phyloP scores from a whole-genome alignment of 1,140 invertebrate species.

The Polyergus mexicanus region DNA sequence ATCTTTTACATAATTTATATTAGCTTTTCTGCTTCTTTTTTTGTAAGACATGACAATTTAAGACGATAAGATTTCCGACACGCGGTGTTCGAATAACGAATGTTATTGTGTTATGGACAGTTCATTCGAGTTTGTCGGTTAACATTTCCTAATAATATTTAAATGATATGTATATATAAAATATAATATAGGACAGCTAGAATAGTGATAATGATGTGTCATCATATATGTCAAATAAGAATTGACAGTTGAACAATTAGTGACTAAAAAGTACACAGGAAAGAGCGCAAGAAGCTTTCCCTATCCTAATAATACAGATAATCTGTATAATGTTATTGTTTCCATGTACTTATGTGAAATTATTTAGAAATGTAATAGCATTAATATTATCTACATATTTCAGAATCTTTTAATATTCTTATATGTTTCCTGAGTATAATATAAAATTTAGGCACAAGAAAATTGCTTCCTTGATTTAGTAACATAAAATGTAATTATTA shows the following conservation, averaged over 20 bases:
- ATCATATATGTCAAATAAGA: neutral
- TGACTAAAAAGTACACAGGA: neutral
- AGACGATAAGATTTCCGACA: neutral
- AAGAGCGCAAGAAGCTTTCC: neutral
- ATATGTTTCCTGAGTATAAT: slow-evolving; percentile 25
- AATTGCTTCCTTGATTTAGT: slow-evolving; percentile 30
- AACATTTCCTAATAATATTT: slow-evolving; percentile 8
- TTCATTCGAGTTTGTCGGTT: slow-evolving; percentile 14
- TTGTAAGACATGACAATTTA: slow-evolving; percentile 1
- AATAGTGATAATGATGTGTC: neutral
- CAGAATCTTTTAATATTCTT: slow-evolving; percentile 22
- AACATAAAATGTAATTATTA: slow-evolving; percentile 25
- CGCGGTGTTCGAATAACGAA: neutral
- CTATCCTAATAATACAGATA: slow-evolving; percentile 26
- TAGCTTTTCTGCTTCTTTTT: slow-evolving; percentile 29
- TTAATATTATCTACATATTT: slow-evolving; percentile 4
- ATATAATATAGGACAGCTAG: neutral
- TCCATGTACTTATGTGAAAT: slow-evolving; percentile 40
- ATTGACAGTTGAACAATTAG: slow-evolving; percentile 18
- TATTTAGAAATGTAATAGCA: slow-evolving; percentile 20
- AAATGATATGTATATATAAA: neutral
- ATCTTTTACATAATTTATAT: slow-evolving; percentile 46
- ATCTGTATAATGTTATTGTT: slow-evolving; percentile 22
- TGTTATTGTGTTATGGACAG: neutral
- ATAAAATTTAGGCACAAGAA: slow-evolving; percentile 1